Conservation (phyloP, 2,797 vertebrate genomes). For the Orientallactaga sibirica region DNA sequence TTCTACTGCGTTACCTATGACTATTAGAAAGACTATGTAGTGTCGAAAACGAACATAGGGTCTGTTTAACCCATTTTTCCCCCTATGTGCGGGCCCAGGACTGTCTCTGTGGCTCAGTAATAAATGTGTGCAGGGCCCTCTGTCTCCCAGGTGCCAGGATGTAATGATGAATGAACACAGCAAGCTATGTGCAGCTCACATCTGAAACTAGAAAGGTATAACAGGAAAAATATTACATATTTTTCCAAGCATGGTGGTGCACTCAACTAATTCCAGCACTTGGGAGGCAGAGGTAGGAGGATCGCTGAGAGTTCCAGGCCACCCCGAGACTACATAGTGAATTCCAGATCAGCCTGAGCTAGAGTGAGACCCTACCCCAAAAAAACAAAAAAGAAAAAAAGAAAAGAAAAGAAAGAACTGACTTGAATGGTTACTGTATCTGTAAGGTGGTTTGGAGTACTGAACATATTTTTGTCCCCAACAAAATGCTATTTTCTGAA, state of each 20-base stretch:
- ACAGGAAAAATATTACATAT: background rate
- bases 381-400: background rate
- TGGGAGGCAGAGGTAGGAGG: no score
- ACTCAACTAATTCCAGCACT: no score
- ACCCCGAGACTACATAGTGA: no score
- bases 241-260: no score
- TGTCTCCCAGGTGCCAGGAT: accelerated
- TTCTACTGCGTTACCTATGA: background rate
- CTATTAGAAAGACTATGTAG: background rate
- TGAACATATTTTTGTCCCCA: background rate
- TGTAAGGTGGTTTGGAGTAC: background rate
- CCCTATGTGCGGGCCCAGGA: no score
- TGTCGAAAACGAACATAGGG: background rate
- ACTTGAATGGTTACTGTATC: background rate
- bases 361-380: no score
- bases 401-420: background rate
- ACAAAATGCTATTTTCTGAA: background rate
- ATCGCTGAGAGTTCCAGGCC: no score
- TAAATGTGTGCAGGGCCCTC: no score
- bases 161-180: no score
- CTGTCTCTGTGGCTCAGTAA: background rate
- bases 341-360: no score
- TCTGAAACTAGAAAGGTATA: background rate
- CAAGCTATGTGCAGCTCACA: accelerated
- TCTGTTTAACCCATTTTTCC: background rate